Evolutionary conservation across 2,113 vertebrate species (phyloP).

Genomic region (Rhagologus leucostigma): DNA sequence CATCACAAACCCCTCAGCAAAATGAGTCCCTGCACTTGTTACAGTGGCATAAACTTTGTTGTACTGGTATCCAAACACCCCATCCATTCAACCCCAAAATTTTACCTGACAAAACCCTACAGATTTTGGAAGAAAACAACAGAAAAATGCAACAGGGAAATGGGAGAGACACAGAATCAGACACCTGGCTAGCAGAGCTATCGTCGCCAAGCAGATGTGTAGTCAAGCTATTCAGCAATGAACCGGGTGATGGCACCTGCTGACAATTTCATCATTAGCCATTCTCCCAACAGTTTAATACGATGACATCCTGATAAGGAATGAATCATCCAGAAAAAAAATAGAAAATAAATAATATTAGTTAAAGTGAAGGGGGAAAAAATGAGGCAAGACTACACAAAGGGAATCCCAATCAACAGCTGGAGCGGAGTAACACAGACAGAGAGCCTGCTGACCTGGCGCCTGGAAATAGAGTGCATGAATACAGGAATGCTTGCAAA

Average conservation of each 20-base stretch:
- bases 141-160: neutral
- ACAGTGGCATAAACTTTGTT: neutral
- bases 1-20: neutral
- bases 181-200: neutral
- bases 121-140: neutral
- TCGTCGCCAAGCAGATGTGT: neutral
- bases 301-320: neutral
- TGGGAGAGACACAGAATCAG: neutral
- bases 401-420: neutral
- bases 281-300: neutral
- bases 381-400: neutral
- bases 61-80: neutral
- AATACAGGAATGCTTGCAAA: neutral
- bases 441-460: neutral
- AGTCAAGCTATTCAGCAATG: neutral
- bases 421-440: neutral
- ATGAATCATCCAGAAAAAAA: neutral
- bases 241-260: neutral
- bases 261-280: neutral
- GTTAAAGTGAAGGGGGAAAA: neutral
- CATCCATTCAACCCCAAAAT: neutral
- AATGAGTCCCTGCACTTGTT: neutral
- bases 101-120: neutral
- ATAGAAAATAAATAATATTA: neutral
- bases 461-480: neutral